Base-by-base conservation (phyloP, 2,888 invertebrate genomes). In the Idaea straminata region DNA sequence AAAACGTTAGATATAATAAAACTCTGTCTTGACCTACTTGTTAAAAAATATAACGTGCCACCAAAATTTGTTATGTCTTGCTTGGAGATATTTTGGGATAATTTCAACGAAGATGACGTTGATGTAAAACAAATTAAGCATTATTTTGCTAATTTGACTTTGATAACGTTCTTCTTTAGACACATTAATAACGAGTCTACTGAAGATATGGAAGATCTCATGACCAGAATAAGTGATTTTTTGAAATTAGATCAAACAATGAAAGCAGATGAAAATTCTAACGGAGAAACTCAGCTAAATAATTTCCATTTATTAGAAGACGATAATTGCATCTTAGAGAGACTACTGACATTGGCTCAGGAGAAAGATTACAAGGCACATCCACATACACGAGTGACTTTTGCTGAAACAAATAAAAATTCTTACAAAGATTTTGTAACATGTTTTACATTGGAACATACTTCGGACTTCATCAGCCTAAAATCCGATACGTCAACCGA, bases 1-100 rank as follows among this genome's bases (percentile, higher is more conserved):
- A 95, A 95, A 84, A 97, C 97, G 0, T 86, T 94, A 61, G 96
- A 96, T 78, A 93, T 96, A 59, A 95, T 95, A 67, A 93, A 95
- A 68, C 96, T 96, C 80, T 95, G 95, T 64, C 80, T 97, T 62
- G 96, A 97, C 82, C 94, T 96, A 90, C 83, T 97, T 69, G 89
- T 95, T 62, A 93, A 92, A 66, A 95, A 94, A 78, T 95, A 95
- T 81, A 94, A 95, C 70, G 88, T 95, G 57, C 91, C 94, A 13
- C 94, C 95, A 0, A 93, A 94, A 72, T 88, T 95, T 61, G 87
- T 96, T 35, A 88, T 94, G 68, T 81, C 86, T 4, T 83, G 94
- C 83, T 73, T 91, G 84, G 72, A 83, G 78, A 83, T 93, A 80
- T 94, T 95, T 82, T 92, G 89, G 91, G 81, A 86, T 64, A 83